These are phyloP conservation scores for Malurus leucopterus DNA, from an alignment of 2,797 vertebrate species.

Conservation along the genomic window DNA sequence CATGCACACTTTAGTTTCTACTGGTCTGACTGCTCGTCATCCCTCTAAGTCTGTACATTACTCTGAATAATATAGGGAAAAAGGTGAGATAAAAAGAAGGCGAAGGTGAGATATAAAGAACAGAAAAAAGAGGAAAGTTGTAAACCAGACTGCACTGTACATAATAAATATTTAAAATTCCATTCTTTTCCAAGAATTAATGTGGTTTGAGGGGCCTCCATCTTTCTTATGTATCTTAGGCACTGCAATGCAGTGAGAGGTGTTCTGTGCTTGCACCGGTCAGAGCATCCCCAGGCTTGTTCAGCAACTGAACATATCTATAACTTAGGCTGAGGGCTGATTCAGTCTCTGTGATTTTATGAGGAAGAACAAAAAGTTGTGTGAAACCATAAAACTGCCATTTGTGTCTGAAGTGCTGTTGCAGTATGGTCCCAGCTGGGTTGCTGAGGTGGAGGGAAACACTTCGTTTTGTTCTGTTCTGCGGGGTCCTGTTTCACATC, in stretches of 20 bases:
- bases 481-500: background rate
- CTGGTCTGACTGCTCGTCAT: background rate
- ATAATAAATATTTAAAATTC: background rate
- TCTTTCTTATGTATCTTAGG: background rate
- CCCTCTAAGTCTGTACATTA: background rate
- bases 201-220: accelerated
- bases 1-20: background rate
- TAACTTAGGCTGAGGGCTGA: background rate
- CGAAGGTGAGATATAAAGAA: background rate
- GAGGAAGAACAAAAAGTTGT: background rate
- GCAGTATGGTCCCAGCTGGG: background rate
- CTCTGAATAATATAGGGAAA: background rate
- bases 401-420: background rate
- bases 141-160: background rate
- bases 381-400: background rate
- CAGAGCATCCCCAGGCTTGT: background rate
- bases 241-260: background rate
- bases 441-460: background rate
- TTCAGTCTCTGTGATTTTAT: background rate
- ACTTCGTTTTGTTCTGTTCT: background rate
- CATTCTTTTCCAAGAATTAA: background rate
- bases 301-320: background rate
- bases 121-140: background rate
- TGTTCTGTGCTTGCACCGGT: background rate
- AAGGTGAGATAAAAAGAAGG: accelerated